Evolutionary conservation across 2,888 invertebrate genomes (phyloP), one percentile per base, ranked within the genome.

Genomic region (Euzetes globulus): DNA sequence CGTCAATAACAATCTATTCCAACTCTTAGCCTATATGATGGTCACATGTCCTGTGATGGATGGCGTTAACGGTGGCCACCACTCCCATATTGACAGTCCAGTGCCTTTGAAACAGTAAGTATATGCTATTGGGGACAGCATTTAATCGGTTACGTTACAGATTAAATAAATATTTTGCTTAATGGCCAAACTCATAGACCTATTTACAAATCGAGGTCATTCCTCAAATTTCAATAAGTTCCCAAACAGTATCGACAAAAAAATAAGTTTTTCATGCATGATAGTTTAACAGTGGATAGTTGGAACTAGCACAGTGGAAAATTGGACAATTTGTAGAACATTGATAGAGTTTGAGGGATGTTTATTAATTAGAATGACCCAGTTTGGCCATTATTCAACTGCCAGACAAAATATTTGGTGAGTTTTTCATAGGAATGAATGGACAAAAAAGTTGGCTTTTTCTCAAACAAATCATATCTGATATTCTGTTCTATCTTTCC

Each of bases 71-170:
- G 92, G 93, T 82, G 86, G 87, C 27, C 58, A 41, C 81, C 85
- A 86, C 83, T 84, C 86, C 88, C 89, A 78, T 85, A 88, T 90
- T 87, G 91, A 91, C 73, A 81, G 81, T 77, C 91, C 92, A 89
- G 91, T 94, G 91, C 93, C 93, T 91, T 91, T 93, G 89, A 94
- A 94, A 89, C 94, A 93, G 94, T 94, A 86, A 92, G 92, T 77
- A 63, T 68, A 15, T 7, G 13, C 13, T 60, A 11, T 52, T 22
- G n/a, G 6, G 22, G 52, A 19, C 52, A n/a, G 52, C 22, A 52
- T 52, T 19, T 7, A 22, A 52, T 52, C 22, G 52, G 52, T 19
- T 52, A 52, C 19, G 6, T 52, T 52, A 52, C 52, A 52, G 52
- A n/a, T 19, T n/a, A 52, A 52, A 19, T 22, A 52, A 52, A 52